phyloP scores from a whole-genome alignment of 2,797 vertebrate genomes.

The Setipinna tenuifilis region DNA sequence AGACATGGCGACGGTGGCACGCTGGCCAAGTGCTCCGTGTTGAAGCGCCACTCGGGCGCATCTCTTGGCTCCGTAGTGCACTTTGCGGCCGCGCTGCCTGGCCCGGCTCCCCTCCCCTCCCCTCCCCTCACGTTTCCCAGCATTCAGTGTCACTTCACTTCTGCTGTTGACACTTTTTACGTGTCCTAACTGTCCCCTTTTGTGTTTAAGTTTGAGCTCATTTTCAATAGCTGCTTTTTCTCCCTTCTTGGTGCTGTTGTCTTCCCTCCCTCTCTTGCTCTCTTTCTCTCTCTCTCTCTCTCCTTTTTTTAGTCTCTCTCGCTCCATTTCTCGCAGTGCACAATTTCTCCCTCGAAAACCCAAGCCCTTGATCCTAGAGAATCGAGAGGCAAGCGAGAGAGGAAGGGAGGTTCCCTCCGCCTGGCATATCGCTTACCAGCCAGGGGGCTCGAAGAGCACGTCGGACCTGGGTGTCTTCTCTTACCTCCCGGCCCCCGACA shows the following conservation, averaged over 20 bases:
- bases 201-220: not conserved
- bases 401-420: conserved; percentile 51
- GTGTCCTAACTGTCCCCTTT: not conserved
- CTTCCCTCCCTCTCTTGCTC: not conserved
- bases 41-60: conserved; percentile 55
- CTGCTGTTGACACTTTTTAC: not conserved
- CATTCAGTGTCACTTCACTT: not conserved
- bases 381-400: not conserved
- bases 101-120: not conserved
- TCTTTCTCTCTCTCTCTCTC: conserved; percentile 3
- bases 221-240: not conserved
- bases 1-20: conserved; percentile 52
- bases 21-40: conserved; percentile 68
- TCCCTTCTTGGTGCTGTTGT: not conserved
- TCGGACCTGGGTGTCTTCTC: conserved; percentile 39
- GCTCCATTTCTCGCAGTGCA: not conserved
- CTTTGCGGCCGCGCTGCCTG: not conserved
- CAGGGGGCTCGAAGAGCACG: conserved; percentile 45
- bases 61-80: conserved; percentile 59
- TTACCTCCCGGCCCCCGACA: conserved; percentile 44
- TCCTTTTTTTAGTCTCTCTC: not conserved
- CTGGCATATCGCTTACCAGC: conserved; percentile 53
- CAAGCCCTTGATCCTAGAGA: conserved; percentile 5
- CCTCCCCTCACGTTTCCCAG: not conserved
- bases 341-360: not conserved